Base-by-base conservation (phyloP, 2,113 vertebrate species). In the Mirounga angustirostris region DNA sequence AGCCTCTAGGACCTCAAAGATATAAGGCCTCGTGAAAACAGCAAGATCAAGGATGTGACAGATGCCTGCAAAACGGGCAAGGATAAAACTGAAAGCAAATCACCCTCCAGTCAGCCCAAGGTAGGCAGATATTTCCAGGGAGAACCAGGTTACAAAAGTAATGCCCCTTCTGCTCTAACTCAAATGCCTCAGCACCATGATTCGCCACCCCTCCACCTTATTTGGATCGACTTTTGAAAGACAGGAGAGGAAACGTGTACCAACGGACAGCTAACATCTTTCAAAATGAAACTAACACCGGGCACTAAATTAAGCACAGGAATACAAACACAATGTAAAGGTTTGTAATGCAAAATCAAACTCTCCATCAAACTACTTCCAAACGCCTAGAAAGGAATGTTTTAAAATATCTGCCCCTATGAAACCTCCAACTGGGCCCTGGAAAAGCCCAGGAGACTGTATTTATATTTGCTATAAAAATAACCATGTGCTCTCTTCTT, bases 371-470 rank as follows among this genome's bases (percentile, higher is more conserved):
- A 94, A 96, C 18, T 82, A 88, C 94, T 82, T 83, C 88, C 46
- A 94, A 65, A 13, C 5, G 4, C 43, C 54, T 59, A 50, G 28
- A 79, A 95, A 88, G 19, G 33, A 80, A 83, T 84, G 26, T 80
- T 91, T 73, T 94, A 50, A 74, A 95, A 89, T 69, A 95, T 95
- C n/a, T 95, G 56, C 15, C 33, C 67, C 59, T 61, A 24, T 90
- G 74, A 88, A 89, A 80, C 40, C 11, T 94, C 69, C 33, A 81
- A 28, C 15, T 61, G 59, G 16, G 59, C 11, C 54, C 69, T 65
- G 78, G 76, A 92, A 81, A 89, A 95, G 58, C n/a, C 81, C 69
- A 69, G 50, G 46, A 46, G 16, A 36, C 80, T 52, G 30, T 56
- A 92, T 83, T 69, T 71, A 24, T 50, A 56, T 65, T 43, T 82